Evolutionary conservation across 1,140 invertebrate species (phyloP).

Genomic region (Trialeurodes vaporariorum): DNA sequence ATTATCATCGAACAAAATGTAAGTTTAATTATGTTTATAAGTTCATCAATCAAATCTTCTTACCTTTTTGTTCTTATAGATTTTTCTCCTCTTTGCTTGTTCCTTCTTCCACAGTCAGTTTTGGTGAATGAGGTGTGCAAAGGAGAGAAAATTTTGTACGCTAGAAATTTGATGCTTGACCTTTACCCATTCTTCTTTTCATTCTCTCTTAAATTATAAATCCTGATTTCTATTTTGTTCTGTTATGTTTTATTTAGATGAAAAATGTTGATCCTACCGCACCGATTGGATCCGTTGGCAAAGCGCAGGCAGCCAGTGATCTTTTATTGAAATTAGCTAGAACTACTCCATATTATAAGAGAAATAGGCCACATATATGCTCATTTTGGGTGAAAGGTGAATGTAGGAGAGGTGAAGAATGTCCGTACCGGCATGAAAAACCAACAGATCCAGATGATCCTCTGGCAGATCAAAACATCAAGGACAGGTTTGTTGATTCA

Average conservation of each 20-base stretch:
- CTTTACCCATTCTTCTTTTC: no score
- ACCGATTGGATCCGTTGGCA: constrained; percentile 43
- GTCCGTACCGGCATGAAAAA: constrained; percentile 98
- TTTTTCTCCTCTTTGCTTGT: no score
- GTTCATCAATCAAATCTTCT: no score
- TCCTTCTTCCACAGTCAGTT: no score
- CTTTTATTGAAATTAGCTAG: constrained; percentile 87
- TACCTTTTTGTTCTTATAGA: no score
- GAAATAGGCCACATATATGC: constrained; percentile 97
- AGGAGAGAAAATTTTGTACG: no score
- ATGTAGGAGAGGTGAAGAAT: constrained; percentile 97
- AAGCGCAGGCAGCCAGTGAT: constrained; percentile 71
- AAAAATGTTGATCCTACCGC: constrained; percentile 29
- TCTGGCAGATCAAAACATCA: constrained; percentile 97
- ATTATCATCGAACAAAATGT: no score
- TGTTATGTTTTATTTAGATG: constrained; percentile 29
- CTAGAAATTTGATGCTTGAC: no score
- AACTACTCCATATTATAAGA: constrained; percentile 96
- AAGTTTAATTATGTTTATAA: no score
- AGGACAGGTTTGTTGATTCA: constrained; percentile 50
- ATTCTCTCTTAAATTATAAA: no score
- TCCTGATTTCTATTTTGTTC: no score
- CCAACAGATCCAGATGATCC: constrained; percentile 99
- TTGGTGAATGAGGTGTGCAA: no score
- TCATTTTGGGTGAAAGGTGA: constrained; percentile 99